Conservation (phyloP, 1,140 invertebrate genomes). For the Saccostrea glomerata region DNA sequence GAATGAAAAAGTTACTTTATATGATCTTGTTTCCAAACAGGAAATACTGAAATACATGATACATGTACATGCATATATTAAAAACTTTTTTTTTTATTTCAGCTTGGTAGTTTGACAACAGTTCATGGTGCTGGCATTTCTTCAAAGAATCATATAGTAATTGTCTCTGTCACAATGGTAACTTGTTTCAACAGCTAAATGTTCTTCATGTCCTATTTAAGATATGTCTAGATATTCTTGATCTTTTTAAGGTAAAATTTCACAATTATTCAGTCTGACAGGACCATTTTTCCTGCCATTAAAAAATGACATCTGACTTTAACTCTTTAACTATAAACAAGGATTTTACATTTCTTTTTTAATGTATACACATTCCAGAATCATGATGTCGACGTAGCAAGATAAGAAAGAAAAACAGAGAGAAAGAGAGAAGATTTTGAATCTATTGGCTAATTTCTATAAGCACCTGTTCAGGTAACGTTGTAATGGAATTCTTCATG, state of each 20-base stretch:
- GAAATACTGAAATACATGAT: too few species aligned
- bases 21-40: background rate
- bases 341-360: background rate
- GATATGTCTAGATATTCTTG: too few species aligned
- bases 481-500: background rate
- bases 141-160: background rate
- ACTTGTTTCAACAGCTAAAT: background rate
- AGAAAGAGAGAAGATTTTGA: background rate
- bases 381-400: background rate
- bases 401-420: background rate
- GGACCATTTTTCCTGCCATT: background rate
- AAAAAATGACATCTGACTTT: background rate
- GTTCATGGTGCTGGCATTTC: background rate
- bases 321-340: background rate
- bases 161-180: background rate
- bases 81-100: background rate
- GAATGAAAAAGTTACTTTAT: background rate
- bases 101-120: background rate
- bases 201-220: too few species aligned
- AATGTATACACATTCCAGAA: too few species aligned
- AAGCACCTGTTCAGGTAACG: conserved; percentile 7
- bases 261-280: background rate
- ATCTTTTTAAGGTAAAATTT: too few species aligned
- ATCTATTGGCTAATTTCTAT: conserved; percentile 14
- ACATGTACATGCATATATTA: too few species aligned